Conservation (phyloP, 2,888 invertebrate genomes). For the Drymonia ruficornis region DNA sequence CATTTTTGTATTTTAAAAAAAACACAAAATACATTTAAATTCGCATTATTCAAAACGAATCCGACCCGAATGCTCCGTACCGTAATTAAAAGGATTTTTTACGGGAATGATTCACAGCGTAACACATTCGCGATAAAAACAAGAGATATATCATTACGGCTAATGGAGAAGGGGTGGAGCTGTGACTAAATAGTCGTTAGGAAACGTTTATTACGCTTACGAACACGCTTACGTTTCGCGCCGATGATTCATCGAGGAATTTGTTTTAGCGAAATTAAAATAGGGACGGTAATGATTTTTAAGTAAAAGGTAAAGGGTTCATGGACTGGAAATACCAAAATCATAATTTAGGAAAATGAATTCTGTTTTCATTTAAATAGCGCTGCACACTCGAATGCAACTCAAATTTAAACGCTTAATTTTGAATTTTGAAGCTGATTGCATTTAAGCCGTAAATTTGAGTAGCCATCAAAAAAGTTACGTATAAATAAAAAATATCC, state of each 20-base stretch:
- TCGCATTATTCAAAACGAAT: constrained; percentile 27
- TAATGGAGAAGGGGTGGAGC: constrained; percentile 31
- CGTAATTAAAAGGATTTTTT: constrained; percentile 42
- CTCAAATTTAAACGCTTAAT: too few species aligned
- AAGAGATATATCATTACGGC: constrained; percentile 42
- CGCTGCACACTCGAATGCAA: too few species aligned
- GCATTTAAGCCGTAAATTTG: too few species aligned
- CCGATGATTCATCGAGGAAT: constrained; percentile 30
- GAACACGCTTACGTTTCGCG: constrained; percentile 20
- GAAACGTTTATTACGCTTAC: constrained; percentile 34
- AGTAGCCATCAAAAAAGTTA: too few species aligned
- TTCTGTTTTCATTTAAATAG: too few species aligned
- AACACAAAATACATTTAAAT: constrained; percentile 11
- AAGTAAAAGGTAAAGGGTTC: too few species aligned
- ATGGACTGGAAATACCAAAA: too few species aligned
- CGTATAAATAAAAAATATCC: too few species aligned
- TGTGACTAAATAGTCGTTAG: constrained; percentile 43
- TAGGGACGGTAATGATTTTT: constrained; percentile 5
- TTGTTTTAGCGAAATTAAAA: constrained; percentile 35
- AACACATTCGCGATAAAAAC: constrained; percentile 46
- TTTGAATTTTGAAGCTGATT: too few species aligned
- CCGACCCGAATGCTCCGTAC: constrained; percentile 29
- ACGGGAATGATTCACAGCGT: constrained; percentile 36
- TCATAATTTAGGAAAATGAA: too few species aligned
- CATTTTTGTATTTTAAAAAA: too few species aligned